phyloP scores from a whole-genome alignment of 2,113 vertebrate species.

The Ochotona princeps region DNA sequence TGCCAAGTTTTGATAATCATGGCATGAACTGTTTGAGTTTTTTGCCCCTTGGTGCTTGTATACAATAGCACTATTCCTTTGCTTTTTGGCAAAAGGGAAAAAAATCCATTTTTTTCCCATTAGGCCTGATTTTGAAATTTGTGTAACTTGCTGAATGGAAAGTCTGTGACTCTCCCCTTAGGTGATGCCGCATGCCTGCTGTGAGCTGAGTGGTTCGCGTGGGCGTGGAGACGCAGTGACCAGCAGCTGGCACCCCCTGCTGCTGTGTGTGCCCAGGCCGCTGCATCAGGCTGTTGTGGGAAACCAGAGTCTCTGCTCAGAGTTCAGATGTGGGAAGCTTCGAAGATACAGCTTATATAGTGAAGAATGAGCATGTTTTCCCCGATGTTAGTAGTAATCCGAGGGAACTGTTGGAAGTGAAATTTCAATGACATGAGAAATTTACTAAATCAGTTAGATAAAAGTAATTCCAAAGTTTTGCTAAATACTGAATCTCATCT shows the following conservation, averaged over 20 bases:
- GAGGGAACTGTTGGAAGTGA: not conserved
- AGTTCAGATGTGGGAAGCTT: not conserved
- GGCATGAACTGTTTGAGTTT: no score
- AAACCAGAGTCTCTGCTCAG: slow-evolving; percentile 6
- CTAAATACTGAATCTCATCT: not conserved
- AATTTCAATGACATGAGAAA: slow-evolving; percentile 53
- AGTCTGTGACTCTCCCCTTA: not conserved
- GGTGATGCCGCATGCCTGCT: not conserved
- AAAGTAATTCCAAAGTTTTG: slow-evolving; percentile 24
- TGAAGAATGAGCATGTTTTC: slow-evolving; percentile 25
- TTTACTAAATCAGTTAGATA: slow-evolving; percentile 40
- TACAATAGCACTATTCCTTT: not conserved
- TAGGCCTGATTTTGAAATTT: not conserved
- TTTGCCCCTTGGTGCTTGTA: not conserved
- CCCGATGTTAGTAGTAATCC: not conserved
- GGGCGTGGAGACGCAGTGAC: not conserved
- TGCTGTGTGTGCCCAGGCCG: not conserved
- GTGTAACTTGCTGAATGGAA: not conserved
- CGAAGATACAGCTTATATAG: not conserved
- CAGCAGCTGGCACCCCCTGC: not conserved
- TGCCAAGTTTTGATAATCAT: not conserved
- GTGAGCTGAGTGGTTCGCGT: not conserved
- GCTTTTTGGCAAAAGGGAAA: not conserved
- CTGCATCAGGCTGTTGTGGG: not conserved
- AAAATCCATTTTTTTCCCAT: not conserved